These are phyloP conservation scores for Ptilodon capucinus DNA, from an alignment of 2,888 invertebrate genomes.

Conservation along the genomic window DNA sequence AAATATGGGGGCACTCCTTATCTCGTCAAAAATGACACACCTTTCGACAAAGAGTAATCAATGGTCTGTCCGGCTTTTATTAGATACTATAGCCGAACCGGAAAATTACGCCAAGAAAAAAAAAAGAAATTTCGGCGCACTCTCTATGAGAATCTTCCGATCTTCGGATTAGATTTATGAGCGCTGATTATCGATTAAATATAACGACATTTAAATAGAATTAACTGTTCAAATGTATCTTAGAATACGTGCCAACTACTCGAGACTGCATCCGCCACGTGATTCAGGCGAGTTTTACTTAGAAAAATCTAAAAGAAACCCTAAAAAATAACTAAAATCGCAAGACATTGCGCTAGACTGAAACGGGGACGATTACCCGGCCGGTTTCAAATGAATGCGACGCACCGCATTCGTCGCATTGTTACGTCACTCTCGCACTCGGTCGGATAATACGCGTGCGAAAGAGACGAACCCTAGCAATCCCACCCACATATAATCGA, in stretches of 20 bases:
- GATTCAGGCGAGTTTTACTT: conserved; percentile 42
- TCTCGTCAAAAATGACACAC: conserved; percentile 14
- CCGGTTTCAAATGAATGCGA: conserved; percentile 46
- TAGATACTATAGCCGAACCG: neutral
- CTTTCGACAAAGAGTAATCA: conserved; percentile 22
- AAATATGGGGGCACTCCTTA: conserved; percentile 26
- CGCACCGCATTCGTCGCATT: conserved; percentile 41
- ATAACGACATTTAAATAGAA: conserved; percentile 18
- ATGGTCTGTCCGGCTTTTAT: neutral
- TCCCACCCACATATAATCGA: conserved; percentile 81
- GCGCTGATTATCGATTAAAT: conserved; percentile 36
- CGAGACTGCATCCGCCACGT: conserved; percentile 11
- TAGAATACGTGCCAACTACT: conserved; percentile 13
- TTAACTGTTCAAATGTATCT: neutral
- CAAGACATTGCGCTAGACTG: conserved; percentile 48
- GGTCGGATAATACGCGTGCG: conserved; percentile 61
- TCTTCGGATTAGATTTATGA: conserved; percentile 19
- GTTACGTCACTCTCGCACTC: conserved; percentile 64
- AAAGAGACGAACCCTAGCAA: conserved; percentile 39
- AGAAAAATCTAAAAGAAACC: conserved; percentile 49
- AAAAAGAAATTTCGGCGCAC: conserved; percentile 14
- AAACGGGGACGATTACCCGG: conserved; percentile 55
- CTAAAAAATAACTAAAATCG: conserved; percentile 46
- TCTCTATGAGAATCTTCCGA: conserved; percentile 18
- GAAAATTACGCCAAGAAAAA: conserved; percentile 1